These are phyloP conservation scores for Catostylus mosaicus DNA, from an alignment of 30 jellyfish, hydroid and myxozoan genomes.

Conservation along the genomic window DNA sequence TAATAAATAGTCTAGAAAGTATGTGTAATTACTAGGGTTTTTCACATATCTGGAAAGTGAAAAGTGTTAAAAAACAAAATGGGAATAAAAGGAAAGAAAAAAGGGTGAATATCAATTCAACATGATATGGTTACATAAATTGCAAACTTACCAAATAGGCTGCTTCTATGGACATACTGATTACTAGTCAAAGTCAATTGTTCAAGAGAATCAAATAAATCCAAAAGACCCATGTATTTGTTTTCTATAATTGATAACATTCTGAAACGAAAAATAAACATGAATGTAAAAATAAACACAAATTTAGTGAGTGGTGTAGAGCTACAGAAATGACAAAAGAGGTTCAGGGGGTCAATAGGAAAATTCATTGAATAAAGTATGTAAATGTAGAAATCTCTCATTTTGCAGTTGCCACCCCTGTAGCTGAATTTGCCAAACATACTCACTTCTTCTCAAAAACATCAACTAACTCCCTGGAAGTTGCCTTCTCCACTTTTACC, in stretches of 20 bases:
- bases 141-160: conserved; percentile 61
- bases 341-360: no score
- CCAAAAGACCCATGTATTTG: conserved; percentile 23
- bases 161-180: conserved; percentile 36
- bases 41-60: background rate
- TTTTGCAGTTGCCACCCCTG: no score
- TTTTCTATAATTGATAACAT: background rate
- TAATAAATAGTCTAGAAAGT: background rate
- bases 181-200: conserved; percentile 25
- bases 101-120: no score
- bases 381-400: no score
- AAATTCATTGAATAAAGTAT: no score
- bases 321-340: no score
- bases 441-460: conserved; percentile 11
- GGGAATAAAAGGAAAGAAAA: background rate
- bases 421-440: no score
- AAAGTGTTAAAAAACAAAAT: background rate
- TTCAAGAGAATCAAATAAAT: conserved; percentile 48
- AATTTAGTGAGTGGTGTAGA: no score
- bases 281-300: no score
- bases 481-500: conserved; percentile 9
- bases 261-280: background rate
- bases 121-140: no score
- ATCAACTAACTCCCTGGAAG: conserved; percentile 7
- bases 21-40: background rate